Percentiles rank a stretch among this genome's conserved stretches.
These are phyloP conservation scores for Cynocephalus volans DNA, from an alignment of 2,113 vertebrate genomes.

Conservation along the genomic window DNA sequence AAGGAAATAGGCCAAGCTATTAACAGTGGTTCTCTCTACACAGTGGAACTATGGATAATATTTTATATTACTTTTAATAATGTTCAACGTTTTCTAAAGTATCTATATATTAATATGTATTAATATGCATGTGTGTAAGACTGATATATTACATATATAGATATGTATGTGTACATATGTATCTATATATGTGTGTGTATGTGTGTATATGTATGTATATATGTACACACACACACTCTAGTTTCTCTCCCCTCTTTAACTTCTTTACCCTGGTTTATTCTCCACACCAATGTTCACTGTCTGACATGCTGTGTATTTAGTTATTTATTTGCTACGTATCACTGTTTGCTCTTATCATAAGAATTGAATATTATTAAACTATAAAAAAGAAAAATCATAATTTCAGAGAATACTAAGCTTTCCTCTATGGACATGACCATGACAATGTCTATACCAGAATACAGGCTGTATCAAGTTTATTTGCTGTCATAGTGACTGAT, in stretches of 20 bases:
- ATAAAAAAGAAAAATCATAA: background rate
- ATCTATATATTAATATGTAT: background rate
- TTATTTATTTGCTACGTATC: background rate
- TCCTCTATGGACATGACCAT: background rate
- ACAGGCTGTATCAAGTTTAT: background rate
- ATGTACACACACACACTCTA: too few species aligned
- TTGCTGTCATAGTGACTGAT: accelerated
- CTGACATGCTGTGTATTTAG: background rate
- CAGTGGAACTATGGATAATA: background rate
- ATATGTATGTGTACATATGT: too few species aligned
- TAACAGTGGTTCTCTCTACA: background rate
- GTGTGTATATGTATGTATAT: too few species aligned
- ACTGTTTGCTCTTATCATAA: background rate
- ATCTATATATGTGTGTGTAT: too few species aligned
- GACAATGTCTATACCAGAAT: background rate
- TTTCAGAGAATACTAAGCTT: background rate
- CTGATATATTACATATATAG: background rate
- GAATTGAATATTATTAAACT: background rate
- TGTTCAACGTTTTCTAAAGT: background rate
- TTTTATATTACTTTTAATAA: background rate
- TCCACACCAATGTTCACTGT: background rate
- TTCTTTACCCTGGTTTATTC: background rate
- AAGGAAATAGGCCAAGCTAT: conserved; percentile 10
- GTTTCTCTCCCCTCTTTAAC: background rate
- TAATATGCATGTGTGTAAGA: background rate